phyloP scores from a whole-genome alignment of 1,140 invertebrate species.

The Ridgeia piscesae region DNA sequence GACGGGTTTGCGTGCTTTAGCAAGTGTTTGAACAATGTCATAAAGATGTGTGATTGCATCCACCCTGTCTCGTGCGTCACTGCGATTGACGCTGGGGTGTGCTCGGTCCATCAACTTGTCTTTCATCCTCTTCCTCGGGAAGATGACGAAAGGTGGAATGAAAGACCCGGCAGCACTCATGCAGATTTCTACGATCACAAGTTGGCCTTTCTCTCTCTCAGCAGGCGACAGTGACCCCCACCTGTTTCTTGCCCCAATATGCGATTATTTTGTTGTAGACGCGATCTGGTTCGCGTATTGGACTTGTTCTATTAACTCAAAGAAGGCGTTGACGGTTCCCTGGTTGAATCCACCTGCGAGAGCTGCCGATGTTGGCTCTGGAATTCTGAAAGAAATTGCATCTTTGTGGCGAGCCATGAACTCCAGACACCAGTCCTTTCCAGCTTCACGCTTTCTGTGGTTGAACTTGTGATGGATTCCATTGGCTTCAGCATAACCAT shows the following conservation, averaged over 20 bases:
- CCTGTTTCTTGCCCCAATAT: constrained; percentile 52
- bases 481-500: too few relatives aligned
- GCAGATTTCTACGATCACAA: constrained; percentile 35
- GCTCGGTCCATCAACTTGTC: constrained; percentile 53
- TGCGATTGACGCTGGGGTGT: constrained; percentile 24
- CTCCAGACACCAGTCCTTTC: not conserved
- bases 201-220: constrained; percentile 57
- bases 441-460: not conserved
- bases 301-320: constrained; percentile 35
- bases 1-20: constrained; percentile 18
- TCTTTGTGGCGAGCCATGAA: too few relatives aligned
- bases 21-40: constrained; percentile 34
- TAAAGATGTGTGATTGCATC: constrained; percentile 32
- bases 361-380: too few relatives aligned
- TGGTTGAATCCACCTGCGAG: too few relatives aligned
- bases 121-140: constrained; percentile 39
- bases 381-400: too few relatives aligned
- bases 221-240: constrained; percentile 55
- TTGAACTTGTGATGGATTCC: too few relatives aligned
- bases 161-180: constrained; percentile 38
- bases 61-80: constrained; percentile 26
- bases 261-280: constrained; percentile 56
- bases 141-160: constrained; percentile 45
- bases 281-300: constrained; percentile 57
- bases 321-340: not conserved